A percentile compares a stretch with the other conserved stretches of the same genome.
These are phyloP conservation scores for Nymphalis polychloros DNA, from an alignment of 2,888 invertebrate genomes.

Conservation along the genomic window DNA sequence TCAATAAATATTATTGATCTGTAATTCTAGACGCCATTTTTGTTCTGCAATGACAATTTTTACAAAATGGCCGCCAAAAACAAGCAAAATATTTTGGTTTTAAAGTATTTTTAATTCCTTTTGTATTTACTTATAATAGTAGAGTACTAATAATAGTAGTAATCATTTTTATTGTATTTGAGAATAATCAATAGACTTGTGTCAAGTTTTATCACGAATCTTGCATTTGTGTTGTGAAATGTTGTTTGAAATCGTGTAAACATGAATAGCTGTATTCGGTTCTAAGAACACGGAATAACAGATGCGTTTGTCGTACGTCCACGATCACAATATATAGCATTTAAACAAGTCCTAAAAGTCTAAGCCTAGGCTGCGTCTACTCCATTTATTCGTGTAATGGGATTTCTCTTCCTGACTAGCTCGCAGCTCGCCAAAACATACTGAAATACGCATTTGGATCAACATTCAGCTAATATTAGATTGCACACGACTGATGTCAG, in stretches of 20 bases:
- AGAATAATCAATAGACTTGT: too few relatives aligned
- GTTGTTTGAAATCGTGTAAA: too few relatives aligned
- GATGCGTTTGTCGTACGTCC: neutral
- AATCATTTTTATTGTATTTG: too few relatives aligned
- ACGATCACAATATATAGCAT: slow-evolving; percentile 1
- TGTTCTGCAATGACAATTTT: too few relatives aligned
- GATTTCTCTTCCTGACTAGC: slow-evolving; percentile 42
- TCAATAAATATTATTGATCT: too few relatives aligned
- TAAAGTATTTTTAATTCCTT: too few relatives aligned
- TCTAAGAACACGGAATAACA: neutral
- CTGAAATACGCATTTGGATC: slow-evolving; percentile 52
- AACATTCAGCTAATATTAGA: slow-evolving; percentile 57
- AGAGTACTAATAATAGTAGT: too few relatives aligned
- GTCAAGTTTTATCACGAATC: neutral
- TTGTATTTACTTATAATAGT: too few relatives aligned
- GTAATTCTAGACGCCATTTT: too few relatives aligned
- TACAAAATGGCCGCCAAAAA: too few relatives aligned
- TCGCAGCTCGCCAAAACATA: slow-evolving; percentile 50
- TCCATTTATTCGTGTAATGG: slow-evolving; percentile 32
- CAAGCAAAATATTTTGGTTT: too few relatives aligned
- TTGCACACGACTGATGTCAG: slow-evolving; percentile 57
- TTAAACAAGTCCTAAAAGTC: slow-evolving; percentile 25
- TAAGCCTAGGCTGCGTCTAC: slow-evolving; percentile 3
- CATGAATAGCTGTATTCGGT: neutral
- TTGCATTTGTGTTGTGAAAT: too few relatives aligned